These are phyloP conservation scores for Mya arenaria DNA, from an alignment of 1,140 invertebrate genomes.

Conservation along the genomic window DNA sequence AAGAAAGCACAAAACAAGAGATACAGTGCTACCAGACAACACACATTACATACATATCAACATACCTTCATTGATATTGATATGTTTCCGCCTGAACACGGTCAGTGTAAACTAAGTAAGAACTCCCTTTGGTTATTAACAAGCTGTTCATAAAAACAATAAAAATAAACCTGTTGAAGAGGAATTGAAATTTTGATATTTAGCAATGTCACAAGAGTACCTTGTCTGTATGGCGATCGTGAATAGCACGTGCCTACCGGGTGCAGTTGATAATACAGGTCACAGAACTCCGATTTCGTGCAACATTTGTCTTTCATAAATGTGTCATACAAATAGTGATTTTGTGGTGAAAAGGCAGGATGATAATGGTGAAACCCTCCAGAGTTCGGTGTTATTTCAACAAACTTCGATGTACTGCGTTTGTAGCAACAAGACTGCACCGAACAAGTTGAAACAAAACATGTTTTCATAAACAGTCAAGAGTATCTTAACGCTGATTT, in stretches of 20 bases:
- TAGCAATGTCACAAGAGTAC: background rate
- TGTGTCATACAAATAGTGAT: background rate
- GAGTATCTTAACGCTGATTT: background rate
- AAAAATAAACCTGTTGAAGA: background rate
- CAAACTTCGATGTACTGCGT: background rate
- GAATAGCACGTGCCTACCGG: slow-evolving; percentile 16
- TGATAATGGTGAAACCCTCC: background rate
- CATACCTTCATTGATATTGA: too few relatives aligned
- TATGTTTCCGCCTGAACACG: background rate
- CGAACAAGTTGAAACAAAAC: too few relatives aligned
- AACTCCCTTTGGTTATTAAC: background rate
- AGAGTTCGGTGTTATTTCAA: background rate
- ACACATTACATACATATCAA: too few relatives aligned
- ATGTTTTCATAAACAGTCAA: background rate
- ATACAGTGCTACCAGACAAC: too few relatives aligned
- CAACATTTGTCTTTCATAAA: background rate
- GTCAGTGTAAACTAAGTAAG: too few relatives aligned
- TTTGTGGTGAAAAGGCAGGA: background rate
- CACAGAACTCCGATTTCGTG: background rate
- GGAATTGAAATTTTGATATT: background rate
- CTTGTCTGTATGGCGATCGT: slow-evolving; percentile 12
- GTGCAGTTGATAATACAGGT: background rate
- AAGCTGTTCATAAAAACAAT: background rate
- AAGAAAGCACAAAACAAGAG: too few relatives aligned
- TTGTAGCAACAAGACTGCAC: background rate